phyloP scores from a whole-genome alignment of 2,797 vertebrate genomes.

The Petrocephalus schoutedeni region DNA sequence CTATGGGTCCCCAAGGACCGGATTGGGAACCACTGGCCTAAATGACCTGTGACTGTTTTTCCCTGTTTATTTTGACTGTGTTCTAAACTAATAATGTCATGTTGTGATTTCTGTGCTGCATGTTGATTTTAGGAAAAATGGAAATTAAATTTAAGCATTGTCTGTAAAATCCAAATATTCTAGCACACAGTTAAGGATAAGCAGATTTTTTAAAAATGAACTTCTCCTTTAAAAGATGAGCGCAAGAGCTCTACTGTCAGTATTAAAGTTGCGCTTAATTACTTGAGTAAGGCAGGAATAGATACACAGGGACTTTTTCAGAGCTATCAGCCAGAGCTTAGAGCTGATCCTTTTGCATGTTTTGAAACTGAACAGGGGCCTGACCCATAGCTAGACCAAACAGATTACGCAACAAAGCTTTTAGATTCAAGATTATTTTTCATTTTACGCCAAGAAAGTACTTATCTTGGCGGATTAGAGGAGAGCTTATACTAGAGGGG shows the following conservation, averaged over 20 bases:
- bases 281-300: background rate
- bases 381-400: background rate
- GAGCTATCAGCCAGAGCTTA: background rate
- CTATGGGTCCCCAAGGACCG: no score
- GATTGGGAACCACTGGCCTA: no score
- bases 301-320: background rate
- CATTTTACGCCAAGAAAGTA: background rate
- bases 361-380: background rate
- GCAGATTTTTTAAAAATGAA: background rate
- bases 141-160: background rate
- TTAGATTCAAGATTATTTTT: conserved; percentile 12
- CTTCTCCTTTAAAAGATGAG: background rate
- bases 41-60: background rate
- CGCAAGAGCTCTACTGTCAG: background rate
- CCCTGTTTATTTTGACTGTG: background rate
- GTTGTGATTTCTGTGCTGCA: background rate
- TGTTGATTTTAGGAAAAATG: background rate
- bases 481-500: background rate
- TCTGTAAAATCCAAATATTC: background rate
- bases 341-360: background rate
- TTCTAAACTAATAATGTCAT: background rate
- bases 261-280: background rate
- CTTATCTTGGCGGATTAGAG: background rate
- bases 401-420: conserved; percentile 7
- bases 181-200: background rate